These are phyloP conservation scores for Indicator maculatus DNA, from an alignment of 2,113 vertebrate genomes.

Conservation along the genomic window DNA sequence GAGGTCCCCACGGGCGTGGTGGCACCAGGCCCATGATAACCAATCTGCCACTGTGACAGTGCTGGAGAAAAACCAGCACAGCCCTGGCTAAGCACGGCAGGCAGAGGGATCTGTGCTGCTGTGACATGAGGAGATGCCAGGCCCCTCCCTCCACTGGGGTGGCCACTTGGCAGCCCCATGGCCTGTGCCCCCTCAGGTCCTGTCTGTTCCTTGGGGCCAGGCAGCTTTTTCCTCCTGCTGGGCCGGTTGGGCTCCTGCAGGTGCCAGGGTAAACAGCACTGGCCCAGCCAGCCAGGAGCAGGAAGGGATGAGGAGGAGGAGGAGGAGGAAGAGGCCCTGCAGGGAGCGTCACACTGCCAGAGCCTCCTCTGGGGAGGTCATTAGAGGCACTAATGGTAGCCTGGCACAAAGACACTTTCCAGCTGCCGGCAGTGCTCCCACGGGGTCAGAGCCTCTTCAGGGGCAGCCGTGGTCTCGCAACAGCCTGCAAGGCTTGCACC, in stretches of 20 bases:
- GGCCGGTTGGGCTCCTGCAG: neutral
- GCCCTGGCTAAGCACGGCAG: neutral
- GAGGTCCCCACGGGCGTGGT: fast-evolving
- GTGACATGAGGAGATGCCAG: neutral
- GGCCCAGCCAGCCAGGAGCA: neutral
- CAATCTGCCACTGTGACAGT: fast-evolving
- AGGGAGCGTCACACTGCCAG: neutral
- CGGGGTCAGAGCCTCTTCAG: neutral
- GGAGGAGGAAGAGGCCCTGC: neutral
- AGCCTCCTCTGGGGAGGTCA: conserved; percentile 65
- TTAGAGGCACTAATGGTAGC: conserved; percentile 68
- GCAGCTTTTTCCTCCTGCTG: neutral
- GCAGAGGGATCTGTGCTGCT: neutral
- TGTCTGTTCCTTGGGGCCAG: neutral
- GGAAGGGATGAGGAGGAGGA: neutral
- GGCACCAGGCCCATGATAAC: neutral
- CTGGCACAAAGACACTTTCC: conserved; percentile 51
- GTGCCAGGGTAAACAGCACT: neutral
- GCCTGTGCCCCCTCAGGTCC: fast-evolving
- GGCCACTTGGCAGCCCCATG: fast-evolving
- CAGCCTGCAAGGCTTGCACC: conserved; percentile 73
- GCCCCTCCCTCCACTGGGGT: fast-evolving
- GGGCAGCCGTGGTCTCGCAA: conserved; percentile 57
- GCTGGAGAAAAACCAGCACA: neutral
- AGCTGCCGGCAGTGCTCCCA: conserved; percentile 38